Percentiles rank a stretch among this genome's conserved stretches.
phyloP scores from a whole-genome alignment of 35 echinoderm and acorn worm species.

The Ophiothrix spiculata region DNA sequence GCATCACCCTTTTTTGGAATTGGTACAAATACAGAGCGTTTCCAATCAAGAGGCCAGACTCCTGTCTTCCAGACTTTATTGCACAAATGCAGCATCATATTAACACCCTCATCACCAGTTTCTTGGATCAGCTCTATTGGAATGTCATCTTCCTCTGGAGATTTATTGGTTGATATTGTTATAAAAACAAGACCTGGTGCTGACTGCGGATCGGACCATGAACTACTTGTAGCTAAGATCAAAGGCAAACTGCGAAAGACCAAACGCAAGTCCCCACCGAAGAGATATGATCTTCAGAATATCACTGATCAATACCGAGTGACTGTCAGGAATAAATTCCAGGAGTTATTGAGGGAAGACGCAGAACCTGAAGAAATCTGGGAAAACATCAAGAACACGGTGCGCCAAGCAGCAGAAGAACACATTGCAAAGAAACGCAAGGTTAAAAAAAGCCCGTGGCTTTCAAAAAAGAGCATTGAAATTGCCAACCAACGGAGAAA shows the following conservation, averaged over 20 bases:
- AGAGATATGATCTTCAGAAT: slow-evolving; percentile 1
- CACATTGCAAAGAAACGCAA: no score
- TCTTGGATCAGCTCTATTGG: no score
- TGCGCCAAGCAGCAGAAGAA: neutral
- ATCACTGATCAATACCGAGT: slow-evolving; percentile 9
- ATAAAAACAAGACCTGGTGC: neutral
- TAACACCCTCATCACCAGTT: no score
- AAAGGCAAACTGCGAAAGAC: neutral
- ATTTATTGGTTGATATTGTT: no score
- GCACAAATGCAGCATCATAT: no score
- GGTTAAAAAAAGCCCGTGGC: neutral
- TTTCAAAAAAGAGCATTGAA: neutral
- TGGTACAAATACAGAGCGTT: no score
- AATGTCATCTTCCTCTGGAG: no score
- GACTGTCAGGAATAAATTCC: neutral
- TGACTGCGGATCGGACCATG: neutral
- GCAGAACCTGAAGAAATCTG: slow-evolving; percentile 5
- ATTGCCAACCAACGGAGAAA: neutral
- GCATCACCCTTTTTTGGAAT: no score
- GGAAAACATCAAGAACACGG: slow-evolving; percentile 6
- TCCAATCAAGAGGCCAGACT: no score
- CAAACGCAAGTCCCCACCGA: neutral
- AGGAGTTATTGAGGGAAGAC: neutral
- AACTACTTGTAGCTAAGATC: neutral
- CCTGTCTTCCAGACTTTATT: no score